Percentiles rank a stretch among this genome's conserved stretches.
Evolutionary conservation across 2,797 vertebrate genomes (phyloP).

Genomic region (Notolabrus celidotus): DNA sequence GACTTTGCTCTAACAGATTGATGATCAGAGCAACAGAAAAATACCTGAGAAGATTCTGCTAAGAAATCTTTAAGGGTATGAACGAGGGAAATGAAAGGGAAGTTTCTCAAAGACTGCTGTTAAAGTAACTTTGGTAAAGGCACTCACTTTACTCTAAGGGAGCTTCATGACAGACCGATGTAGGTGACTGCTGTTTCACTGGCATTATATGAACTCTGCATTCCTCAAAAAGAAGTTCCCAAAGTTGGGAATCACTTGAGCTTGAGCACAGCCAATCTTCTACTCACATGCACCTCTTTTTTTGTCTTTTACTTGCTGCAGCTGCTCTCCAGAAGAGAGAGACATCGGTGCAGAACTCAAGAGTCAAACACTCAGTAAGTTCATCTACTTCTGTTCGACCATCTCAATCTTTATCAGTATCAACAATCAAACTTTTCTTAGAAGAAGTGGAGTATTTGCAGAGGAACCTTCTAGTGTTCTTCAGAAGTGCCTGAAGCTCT

Average conservation of each 20-base stretch:
- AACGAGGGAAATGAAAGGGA: too few relatives aligned
- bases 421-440: too few relatives aligned
- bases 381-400: background rate
- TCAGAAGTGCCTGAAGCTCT: constrained; percentile 21
- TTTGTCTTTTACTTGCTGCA: constrained; percentile 1
- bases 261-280: background rate
- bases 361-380: background rate
- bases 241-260: background rate
- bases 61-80: too few relatives aligned
- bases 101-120: background rate
- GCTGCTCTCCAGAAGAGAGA: background rate
- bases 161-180: constrained; percentile 2
- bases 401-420: too few relatives aligned
- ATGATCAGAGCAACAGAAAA: background rate
- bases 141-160: constrained; percentile 2
- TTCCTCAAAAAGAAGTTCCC: background rate
- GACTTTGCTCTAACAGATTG: background rate
- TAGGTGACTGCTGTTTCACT: constrained; percentile 1
- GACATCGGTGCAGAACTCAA: background rate
- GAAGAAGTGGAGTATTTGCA: background rate
- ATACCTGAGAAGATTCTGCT: background rate
- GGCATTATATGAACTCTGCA: constrained; percentile 15
- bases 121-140: background rate
- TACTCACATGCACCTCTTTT: background rate
- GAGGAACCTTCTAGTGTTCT: background rate